phyloP scores from a whole-genome alignment of 2,888 invertebrate genomes.

The Epirrhoe alternata region DNA sequence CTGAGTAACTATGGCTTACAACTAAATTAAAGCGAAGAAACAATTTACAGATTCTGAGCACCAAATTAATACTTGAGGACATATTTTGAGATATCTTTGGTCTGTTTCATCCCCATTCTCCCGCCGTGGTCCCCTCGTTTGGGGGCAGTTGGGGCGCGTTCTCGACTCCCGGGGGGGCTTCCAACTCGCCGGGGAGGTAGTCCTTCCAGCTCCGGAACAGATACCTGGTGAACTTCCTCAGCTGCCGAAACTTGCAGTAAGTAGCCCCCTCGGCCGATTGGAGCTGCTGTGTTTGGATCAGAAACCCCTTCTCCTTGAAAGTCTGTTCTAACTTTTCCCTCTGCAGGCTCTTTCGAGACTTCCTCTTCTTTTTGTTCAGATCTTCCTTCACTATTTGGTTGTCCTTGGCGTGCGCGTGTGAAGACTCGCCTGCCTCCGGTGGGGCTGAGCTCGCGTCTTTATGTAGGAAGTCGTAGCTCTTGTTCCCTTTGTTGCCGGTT shows the following conservation, averaged over 20 bases:
- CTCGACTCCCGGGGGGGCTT: slow-evolving; percentile 47
- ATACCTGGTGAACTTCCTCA: slow-evolving; percentile 96
- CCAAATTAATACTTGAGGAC: slow-evolving; percentile 33
- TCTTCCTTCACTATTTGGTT: slow-evolving; percentile 63
- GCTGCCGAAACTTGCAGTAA: slow-evolving; percentile 96
- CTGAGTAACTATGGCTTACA: slow-evolving; percentile 1
- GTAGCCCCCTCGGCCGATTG: slow-evolving; percentile 97
- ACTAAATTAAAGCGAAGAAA: slow-evolving; percentile 9
- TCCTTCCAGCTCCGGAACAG: slow-evolving; percentile 97
- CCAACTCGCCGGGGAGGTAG: slow-evolving; percentile 92
- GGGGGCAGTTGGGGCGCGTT: slow-evolving; percentile 35
- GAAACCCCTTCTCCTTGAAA: slow-evolving; percentile 96
- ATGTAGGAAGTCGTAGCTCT: slow-evolving; percentile 92
- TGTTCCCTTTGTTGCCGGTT: slow-evolving; percentile 92
- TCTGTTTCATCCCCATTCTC: slow-evolving; percentile 63
- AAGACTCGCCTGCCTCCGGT: slow-evolving; percentile 52
- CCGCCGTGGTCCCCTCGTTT: slow-evolving; percentile 49
- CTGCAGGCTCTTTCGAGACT: slow-evolving; percentile 92
- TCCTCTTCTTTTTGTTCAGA: slow-evolving; percentile 87
- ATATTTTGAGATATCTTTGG: slow-evolving; percentile 40
- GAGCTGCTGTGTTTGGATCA: slow-evolving; percentile 96
- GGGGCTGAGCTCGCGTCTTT: slow-evolving; percentile 86
- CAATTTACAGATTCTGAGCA: slow-evolving; percentile 29
- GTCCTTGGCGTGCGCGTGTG: slow-evolving; percentile 50
- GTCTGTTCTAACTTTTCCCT: slow-evolving; percentile 95